Percentiles rank a stretch among this genome's conserved stretches.
Conservation (phyloP, 2,113 vertebrate genomes). For the Corythornis madagascariensis region DNA sequence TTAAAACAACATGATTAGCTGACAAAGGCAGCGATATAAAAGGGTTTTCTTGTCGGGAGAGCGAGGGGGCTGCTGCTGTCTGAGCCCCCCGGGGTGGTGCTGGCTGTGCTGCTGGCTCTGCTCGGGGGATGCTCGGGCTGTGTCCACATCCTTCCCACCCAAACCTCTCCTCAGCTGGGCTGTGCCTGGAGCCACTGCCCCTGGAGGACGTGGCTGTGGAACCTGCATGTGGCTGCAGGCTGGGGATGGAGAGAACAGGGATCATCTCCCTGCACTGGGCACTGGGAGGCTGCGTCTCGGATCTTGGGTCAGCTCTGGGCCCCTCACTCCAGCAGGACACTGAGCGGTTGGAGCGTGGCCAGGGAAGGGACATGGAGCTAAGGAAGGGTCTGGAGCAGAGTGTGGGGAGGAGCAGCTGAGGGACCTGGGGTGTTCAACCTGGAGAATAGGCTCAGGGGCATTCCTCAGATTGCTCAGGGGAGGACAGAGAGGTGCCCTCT, state of each 20-base stretch:
- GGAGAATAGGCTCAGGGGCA: not conserved
- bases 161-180: not conserved
- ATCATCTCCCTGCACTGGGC: too few relatives aligned
- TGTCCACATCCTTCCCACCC: rapidly evolving
- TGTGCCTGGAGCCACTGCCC: not conserved
- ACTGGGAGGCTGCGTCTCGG: too few relatives aligned
- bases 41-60: not conserved
- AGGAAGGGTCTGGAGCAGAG: too few relatives aligned
- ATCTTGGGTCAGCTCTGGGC: too few relatives aligned
- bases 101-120: not conserved
- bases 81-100: rapidly evolving
- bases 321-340: too few relatives aligned
- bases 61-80: not conserved
- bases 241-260: not conserved
- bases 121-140: not conserved
- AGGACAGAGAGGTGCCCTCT: not conserved
- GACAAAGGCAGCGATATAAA: constrained; percentile 20
- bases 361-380: too few relatives aligned
- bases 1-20: constrained; percentile 38
- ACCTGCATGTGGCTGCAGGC: not conserved
- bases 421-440: too few relatives aligned
- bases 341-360: too few relatives aligned
- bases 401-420: too few relatives aligned
- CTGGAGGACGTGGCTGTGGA: not conserved
- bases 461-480: not conserved